A percentile compares a stretch with the other conserved stretches of the same genome.
Conservation (phyloP, 2,888 invertebrate genomes). For the Sarcophaga rosellei region DNA sequence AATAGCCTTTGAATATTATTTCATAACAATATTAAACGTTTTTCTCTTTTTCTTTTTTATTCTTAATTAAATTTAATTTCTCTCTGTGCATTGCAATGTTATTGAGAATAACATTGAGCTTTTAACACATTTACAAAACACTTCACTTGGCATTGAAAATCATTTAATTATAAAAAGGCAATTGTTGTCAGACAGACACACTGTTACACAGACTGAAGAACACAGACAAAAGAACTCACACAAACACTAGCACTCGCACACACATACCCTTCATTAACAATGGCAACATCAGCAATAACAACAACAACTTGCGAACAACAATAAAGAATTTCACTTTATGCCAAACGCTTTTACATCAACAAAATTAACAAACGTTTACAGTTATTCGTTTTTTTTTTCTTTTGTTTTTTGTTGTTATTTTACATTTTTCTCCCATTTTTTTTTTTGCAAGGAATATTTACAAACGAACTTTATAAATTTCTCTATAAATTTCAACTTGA, state of each 20-base stretch:
- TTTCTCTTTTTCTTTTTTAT: neutral
- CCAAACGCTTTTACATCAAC: constrained; percentile 39
- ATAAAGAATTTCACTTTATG: constrained; percentile 39
- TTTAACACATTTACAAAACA: constrained; percentile 69
- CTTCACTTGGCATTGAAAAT: constrained; percentile 68
- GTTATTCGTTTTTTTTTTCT: constrained; percentile 1
- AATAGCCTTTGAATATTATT: too few relatives aligned
- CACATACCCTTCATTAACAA: neutral
- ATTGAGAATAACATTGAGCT: constrained; percentile 58
- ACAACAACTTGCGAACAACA: constrained; percentile 27
- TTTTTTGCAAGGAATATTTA: constrained; percentile 29
- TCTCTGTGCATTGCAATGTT: constrained; percentile 50
- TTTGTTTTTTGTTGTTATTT: constrained; percentile 13
- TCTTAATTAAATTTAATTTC: constrained; percentile 8
- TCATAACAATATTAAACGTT: neutral
- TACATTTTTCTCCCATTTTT: neutral
- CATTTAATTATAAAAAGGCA: constrained; percentile 68
- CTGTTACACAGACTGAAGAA: neutral
- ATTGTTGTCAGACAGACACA: constrained; percentile 58
- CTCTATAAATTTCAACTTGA: neutral
- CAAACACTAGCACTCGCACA: neutral
- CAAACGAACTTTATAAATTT: constrained; percentile 37
- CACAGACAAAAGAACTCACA: neutral
- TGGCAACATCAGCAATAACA: constrained; percentile 25
- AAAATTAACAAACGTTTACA: constrained; percentile 41